Evolutionary conservation across 2,797 vertebrate species (phyloP).

Genomic region (Pygocentrus nattereri): DNA sequence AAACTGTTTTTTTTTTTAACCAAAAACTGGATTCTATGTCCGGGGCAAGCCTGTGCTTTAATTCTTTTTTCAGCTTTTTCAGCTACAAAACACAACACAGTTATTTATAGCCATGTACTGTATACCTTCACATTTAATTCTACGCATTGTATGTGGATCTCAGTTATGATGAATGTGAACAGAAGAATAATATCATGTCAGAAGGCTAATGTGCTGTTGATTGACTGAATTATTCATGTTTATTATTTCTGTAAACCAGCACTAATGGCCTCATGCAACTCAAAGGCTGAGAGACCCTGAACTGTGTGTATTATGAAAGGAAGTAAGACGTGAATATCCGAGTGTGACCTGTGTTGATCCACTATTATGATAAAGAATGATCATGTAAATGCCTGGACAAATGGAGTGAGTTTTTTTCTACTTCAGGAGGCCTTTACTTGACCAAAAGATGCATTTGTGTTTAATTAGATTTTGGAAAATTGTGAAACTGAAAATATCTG

Average conservation of each 20-base stretch:
- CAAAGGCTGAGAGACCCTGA: neutral
- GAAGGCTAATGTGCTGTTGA: neutral
- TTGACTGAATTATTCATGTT: neutral
- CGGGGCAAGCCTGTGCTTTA: no score
- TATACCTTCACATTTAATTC: neutral
- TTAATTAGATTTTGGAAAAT: neutral
- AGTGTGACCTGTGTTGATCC: slow-evolving; percentile 4
- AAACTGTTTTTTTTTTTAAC: no score
- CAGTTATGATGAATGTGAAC: neutral
- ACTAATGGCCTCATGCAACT: neutral
- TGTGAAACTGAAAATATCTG: neutral
- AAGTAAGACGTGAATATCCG: neutral
- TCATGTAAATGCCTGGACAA: neutral
- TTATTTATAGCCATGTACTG: neutral
- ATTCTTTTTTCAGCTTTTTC: no score
- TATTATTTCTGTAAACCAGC: neutral
- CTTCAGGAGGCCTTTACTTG: neutral
- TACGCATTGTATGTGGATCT: neutral
- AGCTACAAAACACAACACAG: no score
- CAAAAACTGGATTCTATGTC: no score
- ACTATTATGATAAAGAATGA: neutral
- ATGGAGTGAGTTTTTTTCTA: neutral
- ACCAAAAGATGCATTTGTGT: neutral
- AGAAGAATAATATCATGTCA: neutral
- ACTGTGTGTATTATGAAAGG: slow-evolving; percentile 13